These are phyloP conservation scores for Rhynchophorus ferrugineus DNA, from an alignment of 1,140 invertebrate species.

Conservation along the genomic window DNA sequence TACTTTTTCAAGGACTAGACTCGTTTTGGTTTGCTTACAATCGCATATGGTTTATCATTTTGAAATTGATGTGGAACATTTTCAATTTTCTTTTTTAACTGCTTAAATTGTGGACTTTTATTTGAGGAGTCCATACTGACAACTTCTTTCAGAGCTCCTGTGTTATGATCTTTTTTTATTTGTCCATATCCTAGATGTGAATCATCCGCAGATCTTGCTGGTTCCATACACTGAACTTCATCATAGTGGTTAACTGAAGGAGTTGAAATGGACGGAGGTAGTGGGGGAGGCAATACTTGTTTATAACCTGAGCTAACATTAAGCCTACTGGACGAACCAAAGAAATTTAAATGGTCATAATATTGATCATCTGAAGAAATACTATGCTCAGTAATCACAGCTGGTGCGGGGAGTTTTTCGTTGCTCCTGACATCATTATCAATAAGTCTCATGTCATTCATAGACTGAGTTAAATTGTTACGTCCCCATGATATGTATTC, in stretches of 20 bases:
- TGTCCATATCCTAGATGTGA: constrained; percentile 70
- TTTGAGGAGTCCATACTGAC: neutral
- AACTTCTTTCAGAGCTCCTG: constrained; percentile 23
- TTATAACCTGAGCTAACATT: constrained; percentile 53
- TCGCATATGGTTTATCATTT: constrained; percentile 70
- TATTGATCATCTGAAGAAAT: constrained; percentile 41
- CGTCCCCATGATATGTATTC: constrained; percentile 34
- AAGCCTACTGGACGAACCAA: constrained; percentile 62
- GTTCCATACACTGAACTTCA: constrained; percentile 55
- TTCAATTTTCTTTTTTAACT: constrained; percentile 34
- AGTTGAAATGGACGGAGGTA: constrained; percentile 17
- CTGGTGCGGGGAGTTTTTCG: constrained; percentile 28
- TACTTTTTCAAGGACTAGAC: constrained; percentile 48
- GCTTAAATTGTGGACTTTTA: neutral
- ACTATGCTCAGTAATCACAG: constrained; percentile 29
- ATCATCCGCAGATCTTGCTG: constrained; percentile 63
- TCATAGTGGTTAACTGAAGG: constrained; percentile 58
- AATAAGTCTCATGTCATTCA: constrained; percentile 14
- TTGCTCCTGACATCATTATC: constrained; percentile 9
- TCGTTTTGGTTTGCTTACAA: constrained; percentile 72
- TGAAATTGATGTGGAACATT: constrained; percentile 56
- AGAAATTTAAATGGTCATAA: constrained; percentile 73
- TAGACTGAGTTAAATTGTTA: neutral
- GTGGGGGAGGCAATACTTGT: constrained; percentile 47
- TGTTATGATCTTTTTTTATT: constrained; percentile 55